Base-by-base conservation (phyloP, 2,113 vertebrate genomes). In the Salvator merianae region DNA sequence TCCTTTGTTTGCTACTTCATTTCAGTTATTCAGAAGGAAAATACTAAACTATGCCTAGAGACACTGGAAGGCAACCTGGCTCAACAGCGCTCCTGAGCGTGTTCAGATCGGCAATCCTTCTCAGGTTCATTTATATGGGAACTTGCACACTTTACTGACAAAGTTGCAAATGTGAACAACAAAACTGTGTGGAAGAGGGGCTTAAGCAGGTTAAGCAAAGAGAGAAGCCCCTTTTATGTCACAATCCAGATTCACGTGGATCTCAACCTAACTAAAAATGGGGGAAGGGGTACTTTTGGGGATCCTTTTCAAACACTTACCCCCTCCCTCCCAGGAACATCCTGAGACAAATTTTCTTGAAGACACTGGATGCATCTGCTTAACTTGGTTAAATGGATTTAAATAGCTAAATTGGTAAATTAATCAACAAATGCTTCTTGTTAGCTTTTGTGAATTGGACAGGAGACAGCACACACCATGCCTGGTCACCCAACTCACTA, bases 41-140 rank as follows among this genome's bases (percentile, higher is more conserved):
- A 68, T 82, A 28, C 34, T 59, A 76, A 86, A 81, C 90, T 92
- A 91, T 91, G 78, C 34, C 47, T 88, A 65, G 53, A 66, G 74
- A 84, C 84, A 86, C 65, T 86, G 28, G 0, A 0, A 63, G 10
- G 18, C 34, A 62, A 28, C 36, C 26, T n/a, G 24, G 36, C 26
- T 24, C 26, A 82, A 36, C 14, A 59, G 38, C 24, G 24, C 26
- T 47, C 66, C 10, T 59, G 13, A 72, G 34, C 59, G 3, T 81
- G 5, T 65, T 24, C 26, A 36, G 36, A 16, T 38, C 10, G 76
- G 10, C 8, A 36, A 28, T 7, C 9, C 26, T 13, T 20, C 20
- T 12, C 34, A n/a, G 20, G 20, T 50, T 77, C 47, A 22, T 22
- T 28, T 55, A 59, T 1, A 55, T 55, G 18, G 20, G 30, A 36